Evolutionary conservation across 2,888 invertebrate species (phyloP).

Genomic region (Melanostoma scalare): DNA sequence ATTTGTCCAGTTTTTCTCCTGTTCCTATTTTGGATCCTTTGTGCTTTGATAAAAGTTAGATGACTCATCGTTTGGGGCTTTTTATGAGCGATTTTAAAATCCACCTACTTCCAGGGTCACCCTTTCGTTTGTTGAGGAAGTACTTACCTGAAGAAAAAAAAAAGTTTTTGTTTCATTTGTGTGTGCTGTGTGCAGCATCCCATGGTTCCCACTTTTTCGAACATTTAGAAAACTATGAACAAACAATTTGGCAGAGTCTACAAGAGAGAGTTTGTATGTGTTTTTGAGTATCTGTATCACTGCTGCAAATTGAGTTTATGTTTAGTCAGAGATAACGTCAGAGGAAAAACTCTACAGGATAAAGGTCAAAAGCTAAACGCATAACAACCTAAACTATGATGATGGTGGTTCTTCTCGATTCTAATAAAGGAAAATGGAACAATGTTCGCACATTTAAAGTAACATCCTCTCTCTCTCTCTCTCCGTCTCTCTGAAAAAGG

Average conservation of each 20-base stretch:
- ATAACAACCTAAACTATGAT: slow-evolving; percentile 51
- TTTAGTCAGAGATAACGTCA: slow-evolving; percentile 49
- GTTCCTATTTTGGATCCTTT: slow-evolving; percentile 23
- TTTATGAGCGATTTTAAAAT: background rate
- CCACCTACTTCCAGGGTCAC: slow-evolving; percentile 5
- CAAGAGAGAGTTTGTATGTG: background rate
- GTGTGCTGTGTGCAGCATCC: background rate
- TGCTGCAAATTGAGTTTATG: slow-evolving; percentile 61
- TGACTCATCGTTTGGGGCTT: slow-evolving; percentile 6
- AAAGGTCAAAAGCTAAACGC: slow-evolving; percentile 66
- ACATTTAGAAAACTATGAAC: slow-evolving; percentile 31
- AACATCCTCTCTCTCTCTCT: background rate
- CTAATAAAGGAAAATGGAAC: slow-evolving; percentile 42
- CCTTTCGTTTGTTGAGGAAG: slow-evolving; percentile 1
- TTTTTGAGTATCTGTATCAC: background rate
- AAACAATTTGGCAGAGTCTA: slow-evolving; percentile 22
- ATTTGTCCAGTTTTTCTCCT: slow-evolving; percentile 59
- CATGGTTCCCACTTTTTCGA: slow-evolving; percentile 11
- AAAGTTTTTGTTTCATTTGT: background rate
- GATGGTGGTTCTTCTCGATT: slow-evolving; percentile 22
- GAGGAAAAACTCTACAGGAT: slow-evolving; percentile 28
- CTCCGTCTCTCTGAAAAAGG: no score
- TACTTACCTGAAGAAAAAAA: background rate
- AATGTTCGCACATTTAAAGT: background rate
- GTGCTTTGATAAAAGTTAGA: slow-evolving; percentile 17